Evolutionary conservation across 2,113 vertebrate genomes (phyloP), one percentile per base, ranked within the genome.

Genomic region (Cyphotilapia sp.): DNA sequence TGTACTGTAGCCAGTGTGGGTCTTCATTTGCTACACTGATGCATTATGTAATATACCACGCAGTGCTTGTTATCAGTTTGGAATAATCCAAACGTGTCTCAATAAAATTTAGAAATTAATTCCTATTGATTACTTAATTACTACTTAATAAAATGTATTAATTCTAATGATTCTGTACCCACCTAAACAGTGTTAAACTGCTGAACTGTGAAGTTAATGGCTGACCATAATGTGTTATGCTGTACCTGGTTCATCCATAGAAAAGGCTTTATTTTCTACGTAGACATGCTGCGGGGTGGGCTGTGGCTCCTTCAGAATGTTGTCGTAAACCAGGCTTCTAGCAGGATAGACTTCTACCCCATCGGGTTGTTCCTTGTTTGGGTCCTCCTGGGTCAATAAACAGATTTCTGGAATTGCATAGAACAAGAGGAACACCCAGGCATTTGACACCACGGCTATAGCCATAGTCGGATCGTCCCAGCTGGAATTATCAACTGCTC

Each of bases 381-480:
- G 93, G 83, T 95, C 61, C 14, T 80, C 88, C 83, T 96, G 95
- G 1, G 96, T 98, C 92, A 98, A 86, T 11, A 97, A 96, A 1
- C 97, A 98, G 87, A 98, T 95, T 93, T 98, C 97, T 0, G 98
- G 98, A 94, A 99, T 97, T 94, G 94, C 16, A 6, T 99, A 99
- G 88, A 98, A 95, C 88, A 97, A 90, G 11, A 99, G 90, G 74
- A 99, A 99, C 59, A 97, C 66, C 93, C 96, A 97, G 45, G 97
- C 98, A 0, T 98, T 98, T 63, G 96, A 93, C 5, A 97, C 96
- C 12, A 99, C 94, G 1, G 97, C 97, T 0, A 99, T 95, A 90
- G 98, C 97, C 94, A 99, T 76, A 0, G 98, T 98, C 42, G 98
- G 97, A 92, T 99, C 97, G 0, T 99, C 97, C 98, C 98, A 99